Percentiles rank a stretch among this genome's conserved stretches.
phyloP scores from a whole-genome alignment of 2,113 vertebrate genomes.

The Falcunculus frontatus region DNA sequence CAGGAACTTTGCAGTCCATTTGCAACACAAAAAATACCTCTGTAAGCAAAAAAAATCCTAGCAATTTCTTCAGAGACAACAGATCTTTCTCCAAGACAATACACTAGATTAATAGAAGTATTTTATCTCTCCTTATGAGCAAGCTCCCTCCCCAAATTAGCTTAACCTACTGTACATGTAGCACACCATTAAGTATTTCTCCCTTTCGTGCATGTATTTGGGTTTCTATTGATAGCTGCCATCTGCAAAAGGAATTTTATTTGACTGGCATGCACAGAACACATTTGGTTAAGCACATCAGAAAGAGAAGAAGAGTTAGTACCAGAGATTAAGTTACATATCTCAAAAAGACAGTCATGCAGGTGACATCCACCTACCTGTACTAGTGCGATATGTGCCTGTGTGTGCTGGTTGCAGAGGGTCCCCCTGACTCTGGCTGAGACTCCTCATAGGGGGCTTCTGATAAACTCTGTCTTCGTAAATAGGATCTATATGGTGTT shows the following conservation, averaged over 20 bases:
- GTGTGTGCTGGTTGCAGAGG: constrained; percentile 82
- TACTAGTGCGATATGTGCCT: constrained; percentile 91
- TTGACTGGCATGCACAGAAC: background rate
- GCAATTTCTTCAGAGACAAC: background rate
- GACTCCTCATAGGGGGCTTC: constrained; percentile 95
- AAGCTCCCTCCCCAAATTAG: background rate
- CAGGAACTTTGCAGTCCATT: background rate
- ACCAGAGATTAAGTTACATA: background rate
- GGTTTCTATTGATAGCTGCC: background rate
- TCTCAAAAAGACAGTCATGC: background rate
- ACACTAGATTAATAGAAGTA: background rate
- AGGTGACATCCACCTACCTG: constrained; percentile 77
- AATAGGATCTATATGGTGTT: constrained; percentile 96
- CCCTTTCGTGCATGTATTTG: rapidly evolving
- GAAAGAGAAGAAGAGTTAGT: background rate
- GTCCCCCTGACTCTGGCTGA: constrained; percentile 96
- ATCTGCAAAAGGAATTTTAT: background rate
- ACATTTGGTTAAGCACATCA: background rate
- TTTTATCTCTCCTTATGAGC: background rate
- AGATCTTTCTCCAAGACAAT: background rate
- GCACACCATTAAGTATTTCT: background rate
- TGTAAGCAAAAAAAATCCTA: background rate
- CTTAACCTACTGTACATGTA: background rate
- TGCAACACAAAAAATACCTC: background rate
- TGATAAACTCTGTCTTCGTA: constrained; percentile 97